These are phyloP conservation scores for Sebastes taczanowskii DNA, from an alignment of 2,797 vertebrate genomes.

Conservation along the genomic window DNA sequence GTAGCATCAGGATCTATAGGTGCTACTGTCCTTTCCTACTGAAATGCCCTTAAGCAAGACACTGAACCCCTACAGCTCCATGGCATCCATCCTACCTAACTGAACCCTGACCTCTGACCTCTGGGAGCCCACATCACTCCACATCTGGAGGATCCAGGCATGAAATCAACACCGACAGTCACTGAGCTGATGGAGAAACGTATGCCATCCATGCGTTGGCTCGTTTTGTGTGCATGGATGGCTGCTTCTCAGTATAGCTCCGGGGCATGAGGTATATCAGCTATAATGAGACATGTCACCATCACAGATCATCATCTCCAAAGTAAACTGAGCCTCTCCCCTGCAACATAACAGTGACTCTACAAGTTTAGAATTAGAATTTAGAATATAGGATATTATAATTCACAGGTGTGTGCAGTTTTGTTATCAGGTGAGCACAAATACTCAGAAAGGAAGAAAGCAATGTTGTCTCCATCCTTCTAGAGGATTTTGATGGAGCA, in stretches of 20 bases:
- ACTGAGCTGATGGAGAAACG: not conserved
- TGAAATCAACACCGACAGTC: not conserved
- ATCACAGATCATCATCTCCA: constrained; percentile 12
- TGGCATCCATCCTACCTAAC: not conserved
- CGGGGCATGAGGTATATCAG: not conserved
- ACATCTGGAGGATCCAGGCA: not conserved
- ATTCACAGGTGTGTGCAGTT: not conserved
- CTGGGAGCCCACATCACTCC: not conserved
- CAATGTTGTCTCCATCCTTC: not conserved
- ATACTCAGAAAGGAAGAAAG: not conserved
- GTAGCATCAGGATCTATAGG: not conserved
- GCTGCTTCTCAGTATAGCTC: constrained; percentile 3
- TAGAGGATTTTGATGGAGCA: not conserved
- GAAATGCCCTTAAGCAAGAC: not conserved
- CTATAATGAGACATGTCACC: constrained; percentile 14
- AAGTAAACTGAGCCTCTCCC: not conserved
- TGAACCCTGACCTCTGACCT: constrained; percentile 53
- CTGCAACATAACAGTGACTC: not conserved
- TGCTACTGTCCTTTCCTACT: not conserved
- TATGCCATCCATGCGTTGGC: constrained; percentile 2
- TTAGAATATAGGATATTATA: not conserved
- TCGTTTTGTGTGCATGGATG: not conserved
- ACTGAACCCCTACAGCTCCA: not conserved
- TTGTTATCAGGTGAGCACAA: not conserved
- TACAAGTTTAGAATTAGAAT: not conserved